Evolutionary conservation across 1,140 invertebrate species (phyloP).

Genomic region (Stenopsyche tienmushanensis): DNA sequence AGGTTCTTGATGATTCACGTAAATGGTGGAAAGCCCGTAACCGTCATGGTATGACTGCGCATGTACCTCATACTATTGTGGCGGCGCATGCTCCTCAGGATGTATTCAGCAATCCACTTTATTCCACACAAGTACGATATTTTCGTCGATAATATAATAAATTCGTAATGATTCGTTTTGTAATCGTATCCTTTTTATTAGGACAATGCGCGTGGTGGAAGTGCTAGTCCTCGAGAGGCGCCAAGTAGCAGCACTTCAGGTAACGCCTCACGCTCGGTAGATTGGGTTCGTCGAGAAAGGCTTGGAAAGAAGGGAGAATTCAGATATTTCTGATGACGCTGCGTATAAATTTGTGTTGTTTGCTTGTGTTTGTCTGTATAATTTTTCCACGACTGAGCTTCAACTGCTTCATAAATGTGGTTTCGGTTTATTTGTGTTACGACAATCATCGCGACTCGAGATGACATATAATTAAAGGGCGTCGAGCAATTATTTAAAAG

Average conservation of each 20-base stretch:
- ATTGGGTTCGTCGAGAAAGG: slow-evolving; percentile 83
- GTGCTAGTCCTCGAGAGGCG: slow-evolving; percentile 54
- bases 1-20: slow-evolving; percentile 90
- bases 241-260: slow-evolving; percentile 46
- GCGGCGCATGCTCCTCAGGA: slow-evolving; percentile 66
- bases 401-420: background rate
- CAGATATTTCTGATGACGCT: slow-evolving; percentile 78
- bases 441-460: too few species aligned
- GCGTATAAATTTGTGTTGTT: background rate
- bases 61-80: slow-evolving; percentile 97
- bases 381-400: background rate
- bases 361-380: background rate
- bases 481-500: too few species aligned
- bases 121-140: slow-evolving; percentile 50
- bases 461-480: too few species aligned
- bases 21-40: slow-evolving; percentile 99
- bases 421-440: background rate
- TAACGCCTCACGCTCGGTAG: slow-evolving; percentile 49
- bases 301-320: slow-evolving; percentile 95
- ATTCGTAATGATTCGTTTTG: background rate
- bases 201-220: slow-evolving; percentile 49
- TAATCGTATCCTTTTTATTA: background rate
- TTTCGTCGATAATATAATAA: background rate
- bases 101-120: slow-evolving; percentile 73
- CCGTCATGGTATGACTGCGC: slow-evolving; percentile 80